Percentiles rank a stretch among this genome's conserved stretches.
Evolutionary conservation across 1,140 invertebrate genomes (phyloP).

Genomic region (Holotrichia oblita): DNA sequence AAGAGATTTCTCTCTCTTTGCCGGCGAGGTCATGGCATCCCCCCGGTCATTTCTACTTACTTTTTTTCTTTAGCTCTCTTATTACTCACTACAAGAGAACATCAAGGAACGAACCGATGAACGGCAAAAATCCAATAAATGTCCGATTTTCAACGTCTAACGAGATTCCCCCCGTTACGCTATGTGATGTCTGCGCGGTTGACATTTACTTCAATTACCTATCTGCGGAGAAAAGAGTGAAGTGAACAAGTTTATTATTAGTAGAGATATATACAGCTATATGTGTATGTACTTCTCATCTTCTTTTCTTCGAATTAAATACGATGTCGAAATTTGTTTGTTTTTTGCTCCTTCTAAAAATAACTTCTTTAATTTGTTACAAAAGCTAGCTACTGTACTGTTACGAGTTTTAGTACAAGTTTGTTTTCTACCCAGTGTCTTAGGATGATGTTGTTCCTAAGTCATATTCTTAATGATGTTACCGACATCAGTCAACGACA

Average conservation of each 20-base stretch:
- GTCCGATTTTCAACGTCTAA: conserved; percentile 29
- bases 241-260: conserved; percentile 6
- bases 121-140: conserved; percentile 35
- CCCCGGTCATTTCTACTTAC: conserved; percentile 16
- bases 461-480: too few species aligned
- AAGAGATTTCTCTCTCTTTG: background rate
- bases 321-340: too few species aligned
- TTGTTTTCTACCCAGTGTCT: too few species aligned
- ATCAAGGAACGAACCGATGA: background rate
- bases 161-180: background rate
- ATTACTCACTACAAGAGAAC: background rate
- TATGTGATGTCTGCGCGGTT: conserved; percentile 4
- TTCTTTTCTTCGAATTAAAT: too few species aligned
- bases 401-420: too few species aligned
- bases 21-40: conserved; percentile 9
- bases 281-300: background rate
- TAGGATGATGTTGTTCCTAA: too few species aligned
- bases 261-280: too few species aligned
- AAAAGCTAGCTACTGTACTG: too few species aligned
- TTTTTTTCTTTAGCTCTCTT: background rate
- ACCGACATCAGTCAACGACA: too few species aligned
- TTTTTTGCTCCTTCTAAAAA: too few species aligned
- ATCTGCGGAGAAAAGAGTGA: background rate
- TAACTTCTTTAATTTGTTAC: too few species aligned
- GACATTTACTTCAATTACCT: conserved; percentile 32